A percentile compares a stretch with the other conserved stretches of the same genome.
Evolutionary conservation across 2,113 vertebrate genomes (phyloP).

Genomic region (Lota lota): DNA sequence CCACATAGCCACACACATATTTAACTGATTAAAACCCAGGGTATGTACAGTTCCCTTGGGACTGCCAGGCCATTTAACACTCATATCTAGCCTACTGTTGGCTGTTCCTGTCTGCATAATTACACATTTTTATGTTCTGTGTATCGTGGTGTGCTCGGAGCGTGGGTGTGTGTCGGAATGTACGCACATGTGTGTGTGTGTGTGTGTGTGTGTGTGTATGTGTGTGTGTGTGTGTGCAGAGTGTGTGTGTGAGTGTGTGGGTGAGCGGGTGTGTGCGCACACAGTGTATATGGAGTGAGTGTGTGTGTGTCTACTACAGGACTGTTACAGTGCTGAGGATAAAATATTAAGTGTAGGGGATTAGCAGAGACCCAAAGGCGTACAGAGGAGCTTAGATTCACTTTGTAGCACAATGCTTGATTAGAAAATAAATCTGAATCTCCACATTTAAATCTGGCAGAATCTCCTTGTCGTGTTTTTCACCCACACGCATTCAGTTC

Average conservation of each 20-base stretch:
- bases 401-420: conserved; percentile 31
- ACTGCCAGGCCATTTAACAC: conserved; percentile 49
- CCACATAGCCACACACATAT: conserved; percentile 66
- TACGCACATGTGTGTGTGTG: background rate
- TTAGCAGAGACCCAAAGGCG: conserved; percentile 28
- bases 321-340: conserved; percentile 10
- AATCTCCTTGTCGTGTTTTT: background rate
- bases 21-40: conserved; percentile 64
- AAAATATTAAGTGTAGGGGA: conserved; percentile 33
- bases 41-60: conserved; percentile 21
- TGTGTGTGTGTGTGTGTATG: background rate
- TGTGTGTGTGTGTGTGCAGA: background rate
- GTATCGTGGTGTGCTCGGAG: background rate
- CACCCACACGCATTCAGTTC: no score
- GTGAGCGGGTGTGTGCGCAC: conserved; percentile 8
- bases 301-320: conserved; percentile 9
- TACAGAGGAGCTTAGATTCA: conserved; percentile 38
- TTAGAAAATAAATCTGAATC: conserved; percentile 17
- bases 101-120: background rate
- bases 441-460: no score
- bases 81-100: conserved; percentile 39
- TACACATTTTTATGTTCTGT: conserved; percentile 7
- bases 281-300: background rate
- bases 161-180: background rate
- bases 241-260: background rate